Base-by-base conservation (phyloP, 2,888 invertebrate genomes). In the Rhorus exstirpatorius region DNA sequence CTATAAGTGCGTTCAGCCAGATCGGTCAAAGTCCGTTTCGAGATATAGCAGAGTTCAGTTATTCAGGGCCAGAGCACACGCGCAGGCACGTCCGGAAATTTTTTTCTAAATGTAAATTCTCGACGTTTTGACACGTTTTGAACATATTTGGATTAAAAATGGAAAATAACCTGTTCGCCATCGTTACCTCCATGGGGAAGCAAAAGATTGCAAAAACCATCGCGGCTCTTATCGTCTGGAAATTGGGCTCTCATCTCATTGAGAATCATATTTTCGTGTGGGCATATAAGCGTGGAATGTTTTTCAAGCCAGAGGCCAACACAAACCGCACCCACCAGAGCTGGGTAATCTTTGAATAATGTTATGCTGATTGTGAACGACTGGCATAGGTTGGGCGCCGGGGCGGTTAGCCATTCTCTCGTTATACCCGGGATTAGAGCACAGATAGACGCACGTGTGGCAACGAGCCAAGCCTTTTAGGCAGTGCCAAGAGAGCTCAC, bases 391-490 rank as follows among this genome's bases (percentile, higher is more conserved):
- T 67, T 74, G 74, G 72, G 61, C 61, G 61, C n/a, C 21, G 21
- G 46, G 41, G 21, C 14, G 71, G 26, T 78, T 55, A 61, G 46
- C 17, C 44, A 35, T 3, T 2, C 6, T 74, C 77, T 81, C 72
- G 68, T 81, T 81, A 53, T 31, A 51, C 71, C 35, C 10, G 68
- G 68, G 68, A 78, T 78, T 81, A 74, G 68, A 46, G 49, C 35
- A 68, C 24, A 46, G 1, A 17, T 38, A 38, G 44, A 26, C 55
- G 35, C 77, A 24, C 72, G 67, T 49, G 51, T 78, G 81, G 81
- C 81, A 81, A 68, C 38, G 72, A 19, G 81, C 81, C 81, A 81
- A 81, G 81, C 81, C 81, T 72, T 72, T 67, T 76, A 68, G 38
- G 35, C 38, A 51, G 26, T 67, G 55, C 58, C 71, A 60, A 65